These are phyloP conservation scores for Neoaliturus tenellus DNA, from an alignment of 2,888 invertebrate species.

Conservation along the genomic window DNA sequence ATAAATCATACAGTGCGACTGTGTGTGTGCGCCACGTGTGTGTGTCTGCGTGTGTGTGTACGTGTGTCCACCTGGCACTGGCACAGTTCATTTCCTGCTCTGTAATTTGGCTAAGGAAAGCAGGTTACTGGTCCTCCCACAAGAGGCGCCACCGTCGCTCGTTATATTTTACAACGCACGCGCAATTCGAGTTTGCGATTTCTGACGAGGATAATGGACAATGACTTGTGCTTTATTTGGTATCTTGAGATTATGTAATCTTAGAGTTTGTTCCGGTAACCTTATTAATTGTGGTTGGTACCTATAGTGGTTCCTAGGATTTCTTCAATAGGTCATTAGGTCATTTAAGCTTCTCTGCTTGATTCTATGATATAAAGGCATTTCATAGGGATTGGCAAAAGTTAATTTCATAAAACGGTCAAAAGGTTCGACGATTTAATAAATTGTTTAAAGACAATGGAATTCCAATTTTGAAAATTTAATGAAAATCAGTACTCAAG, in stretches of 20 bases:
- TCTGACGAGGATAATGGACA: background rate
- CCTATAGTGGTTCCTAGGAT: too few relatives aligned
- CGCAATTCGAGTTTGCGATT: background rate
- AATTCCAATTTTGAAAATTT: too few relatives aligned
- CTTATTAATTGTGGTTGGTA: too few relatives aligned
- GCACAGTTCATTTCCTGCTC: conserved; percentile 1
- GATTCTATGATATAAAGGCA: too few relatives aligned
- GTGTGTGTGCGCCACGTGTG: background rate
- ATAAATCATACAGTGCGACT: background rate
- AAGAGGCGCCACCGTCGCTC: background rate
- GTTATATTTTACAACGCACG: background rate
- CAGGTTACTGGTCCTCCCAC: conserved; percentile 13
- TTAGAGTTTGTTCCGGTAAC: too few relatives aligned
- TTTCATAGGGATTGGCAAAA: too few relatives aligned
- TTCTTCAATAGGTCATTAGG: too few relatives aligned
- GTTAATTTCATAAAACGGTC: too few relatives aligned
- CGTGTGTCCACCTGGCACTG: conserved; percentile 12
- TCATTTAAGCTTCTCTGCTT: too few relatives aligned
- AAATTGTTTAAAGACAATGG: too few relatives aligned
- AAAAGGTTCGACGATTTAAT: too few relatives aligned
- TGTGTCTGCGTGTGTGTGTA: background rate
- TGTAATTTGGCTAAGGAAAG: conserved; percentile 24
- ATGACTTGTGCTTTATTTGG: background rate
- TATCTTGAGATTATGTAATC: background rate
- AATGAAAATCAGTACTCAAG: too few relatives aligned